phyloP scores from a whole-genome alignment of 1,140 invertebrate genomes.

The Amphibalanus amphitrite region DNA sequence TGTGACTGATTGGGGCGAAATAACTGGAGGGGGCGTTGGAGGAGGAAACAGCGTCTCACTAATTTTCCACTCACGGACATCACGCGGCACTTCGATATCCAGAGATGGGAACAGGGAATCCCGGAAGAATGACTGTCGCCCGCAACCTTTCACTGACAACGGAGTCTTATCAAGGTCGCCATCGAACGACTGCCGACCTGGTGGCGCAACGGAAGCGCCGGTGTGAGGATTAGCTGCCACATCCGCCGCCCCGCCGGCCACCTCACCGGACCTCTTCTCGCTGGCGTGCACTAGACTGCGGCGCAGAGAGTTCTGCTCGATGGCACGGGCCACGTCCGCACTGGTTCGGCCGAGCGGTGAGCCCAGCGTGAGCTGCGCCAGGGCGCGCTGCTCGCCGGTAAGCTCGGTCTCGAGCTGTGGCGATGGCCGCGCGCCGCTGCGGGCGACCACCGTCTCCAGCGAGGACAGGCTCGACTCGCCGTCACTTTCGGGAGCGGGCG shows the following conservation, averaged over 20 bases:
- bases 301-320: background rate
- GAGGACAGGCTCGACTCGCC: background rate
- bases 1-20: no score
- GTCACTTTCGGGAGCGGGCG: background rate
- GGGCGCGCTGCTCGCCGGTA: background rate
- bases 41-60: background rate
- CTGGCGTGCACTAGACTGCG: background rate
- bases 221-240: no score
- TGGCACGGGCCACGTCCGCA: background rate
- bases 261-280: background rate
- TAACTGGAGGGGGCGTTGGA: no score
- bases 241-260: no score
- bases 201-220: no score
- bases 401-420: no score
- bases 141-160: no score
- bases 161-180: no score
- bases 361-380: background rate
- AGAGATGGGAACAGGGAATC: background rate
- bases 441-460: background rate
- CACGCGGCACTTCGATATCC: background rate
- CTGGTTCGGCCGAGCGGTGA: no score
- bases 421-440: no score
- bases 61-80: background rate
- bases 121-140: background rate
- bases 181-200: background rate